Percentiles rank a stretch among this genome's conserved stretches.
These are phyloP conservation scores for Scaptodrosophila lebanonensis DNA, from an alignment of 1,140 invertebrate species.

Conservation along the genomic window DNA sequence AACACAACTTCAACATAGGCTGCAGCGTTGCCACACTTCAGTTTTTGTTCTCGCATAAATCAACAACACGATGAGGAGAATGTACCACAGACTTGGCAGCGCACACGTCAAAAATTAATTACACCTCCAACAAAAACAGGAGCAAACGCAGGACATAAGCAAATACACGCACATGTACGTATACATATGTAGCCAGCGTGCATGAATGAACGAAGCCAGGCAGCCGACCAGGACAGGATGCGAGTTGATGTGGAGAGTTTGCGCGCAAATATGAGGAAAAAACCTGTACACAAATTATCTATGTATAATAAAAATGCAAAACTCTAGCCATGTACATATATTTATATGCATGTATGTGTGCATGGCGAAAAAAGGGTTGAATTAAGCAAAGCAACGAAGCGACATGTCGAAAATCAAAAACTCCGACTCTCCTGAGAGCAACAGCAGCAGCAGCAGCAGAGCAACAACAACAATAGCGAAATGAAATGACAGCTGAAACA, in stretches of 20 bases:
- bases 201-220: constrained; percentile 14
- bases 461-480: not conserved
- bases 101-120: constrained; percentile 61
- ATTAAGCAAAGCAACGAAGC: constrained; percentile 37
- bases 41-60: constrained; percentile 21
- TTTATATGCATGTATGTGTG: constrained; percentile 7
- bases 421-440: constrained; percentile 66
- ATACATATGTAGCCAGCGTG: constrained; percentile 25
- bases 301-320: constrained; percentile 75
- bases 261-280: constrained; percentile 58
- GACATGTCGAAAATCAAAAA: constrained; percentile 73
- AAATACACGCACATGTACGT: constrained; percentile 39
- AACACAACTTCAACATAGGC: constrained; percentile 15
- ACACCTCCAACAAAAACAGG: constrained; percentile 30
- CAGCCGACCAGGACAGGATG: constrained; percentile 35
- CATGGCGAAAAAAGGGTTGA: constrained; percentile 62
- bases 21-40: constrained; percentile 58
- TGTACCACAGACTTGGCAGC: constrained; percentile 7
- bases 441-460: constrained; percentile 34
- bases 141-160: constrained; percentile 16
- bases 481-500: constrained; percentile 60
- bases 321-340: constrained; percentile 37
- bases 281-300: constrained; percentile 74
- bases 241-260: constrained; percentile 65
- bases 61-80: constrained; percentile 10